Conservation (phyloP, 2,113 vertebrate genomes). For the Gadus chalcogrammus region DNA sequence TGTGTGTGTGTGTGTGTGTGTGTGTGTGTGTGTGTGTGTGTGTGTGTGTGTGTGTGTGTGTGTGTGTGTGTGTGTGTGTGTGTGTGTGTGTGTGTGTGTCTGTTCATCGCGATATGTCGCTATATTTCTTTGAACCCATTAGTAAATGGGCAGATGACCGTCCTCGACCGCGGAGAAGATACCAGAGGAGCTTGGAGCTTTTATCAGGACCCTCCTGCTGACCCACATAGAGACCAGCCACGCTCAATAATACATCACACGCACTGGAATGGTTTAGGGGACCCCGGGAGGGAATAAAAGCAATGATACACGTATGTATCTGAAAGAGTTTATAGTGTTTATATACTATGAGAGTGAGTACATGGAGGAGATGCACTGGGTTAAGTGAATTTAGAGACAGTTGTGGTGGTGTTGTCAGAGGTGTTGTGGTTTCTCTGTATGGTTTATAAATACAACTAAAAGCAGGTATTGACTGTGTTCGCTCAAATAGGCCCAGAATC, state of each 20-base stretch:
- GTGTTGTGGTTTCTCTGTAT: too few relatives aligned
- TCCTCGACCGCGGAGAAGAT: background rate
- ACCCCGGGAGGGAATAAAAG: too few relatives aligned
- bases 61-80: constrained; percentile 14
- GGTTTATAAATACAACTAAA: too few relatives aligned
- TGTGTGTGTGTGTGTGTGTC: constrained; percentile 11
- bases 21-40: constrained; percentile 17
- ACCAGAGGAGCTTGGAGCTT: background rate
- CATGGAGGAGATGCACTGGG: too few relatives aligned
- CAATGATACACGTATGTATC: too few relatives aligned
- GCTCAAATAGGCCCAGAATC: too few relatives aligned
- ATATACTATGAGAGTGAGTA: too few relatives aligned
- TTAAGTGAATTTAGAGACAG: too few relatives aligned
- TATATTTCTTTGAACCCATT: background rate
- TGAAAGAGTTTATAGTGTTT: too few relatives aligned
- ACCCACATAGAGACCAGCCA: background rate
- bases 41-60: constrained; percentile 13
- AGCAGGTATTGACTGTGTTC: too few relatives aligned
- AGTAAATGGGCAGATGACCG: background rate
- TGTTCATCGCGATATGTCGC: background rate
- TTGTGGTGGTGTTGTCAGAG: too few relatives aligned
- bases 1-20: constrained; percentile 8
- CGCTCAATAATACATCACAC: background rate
- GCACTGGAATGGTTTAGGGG: too few relatives aligned
- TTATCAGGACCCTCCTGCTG: background rate